Evolutionary conservation across 2,113 vertebrate genomes (phyloP).

Genomic region (Melanocharis versteri): DNA sequence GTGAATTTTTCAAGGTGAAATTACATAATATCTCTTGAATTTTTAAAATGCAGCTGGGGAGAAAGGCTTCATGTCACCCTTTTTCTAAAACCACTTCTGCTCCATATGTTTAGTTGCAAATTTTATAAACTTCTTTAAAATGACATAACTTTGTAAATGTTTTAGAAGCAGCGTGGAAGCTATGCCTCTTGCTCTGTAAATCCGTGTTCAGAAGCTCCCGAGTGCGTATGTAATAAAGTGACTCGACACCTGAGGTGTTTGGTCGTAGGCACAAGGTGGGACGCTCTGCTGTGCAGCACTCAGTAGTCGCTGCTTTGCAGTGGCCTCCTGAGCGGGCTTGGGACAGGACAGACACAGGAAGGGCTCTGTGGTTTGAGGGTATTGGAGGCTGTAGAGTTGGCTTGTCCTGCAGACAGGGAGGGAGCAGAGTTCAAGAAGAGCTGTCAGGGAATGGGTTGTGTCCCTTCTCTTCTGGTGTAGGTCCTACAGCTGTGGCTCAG

Average conservation of each 20-base stretch:
- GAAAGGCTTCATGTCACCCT: background rate
- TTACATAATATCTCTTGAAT: background rate
- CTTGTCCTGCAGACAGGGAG: background rate
- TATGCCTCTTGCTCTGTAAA: background rate
- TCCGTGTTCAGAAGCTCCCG: background rate
- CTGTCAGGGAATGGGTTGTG: background rate
- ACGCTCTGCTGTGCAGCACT: background rate
- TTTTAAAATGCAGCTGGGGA: background rate
- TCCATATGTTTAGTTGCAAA: background rate
- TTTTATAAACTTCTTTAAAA: background rate
- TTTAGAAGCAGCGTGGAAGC: background rate
- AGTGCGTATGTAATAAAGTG: background rate
- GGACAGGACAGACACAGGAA: background rate
- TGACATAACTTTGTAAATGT: background rate
- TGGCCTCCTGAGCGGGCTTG: background rate
- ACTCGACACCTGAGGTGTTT: background rate
- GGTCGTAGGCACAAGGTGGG: background rate
- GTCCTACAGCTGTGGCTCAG: background rate
- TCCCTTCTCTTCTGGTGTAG: background rate
- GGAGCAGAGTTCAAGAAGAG: background rate
- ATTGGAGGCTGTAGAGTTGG: background rate
- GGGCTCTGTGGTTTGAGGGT: background rate
- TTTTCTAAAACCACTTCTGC: background rate
- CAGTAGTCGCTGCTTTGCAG: background rate
- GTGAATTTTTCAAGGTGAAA: conserved; percentile 14